Evolutionary conservation across 1,140 invertebrate genomes (phyloP), one percentile per base, ranked within the genome.

Genomic region (Drosophila sechellia): DNA sequence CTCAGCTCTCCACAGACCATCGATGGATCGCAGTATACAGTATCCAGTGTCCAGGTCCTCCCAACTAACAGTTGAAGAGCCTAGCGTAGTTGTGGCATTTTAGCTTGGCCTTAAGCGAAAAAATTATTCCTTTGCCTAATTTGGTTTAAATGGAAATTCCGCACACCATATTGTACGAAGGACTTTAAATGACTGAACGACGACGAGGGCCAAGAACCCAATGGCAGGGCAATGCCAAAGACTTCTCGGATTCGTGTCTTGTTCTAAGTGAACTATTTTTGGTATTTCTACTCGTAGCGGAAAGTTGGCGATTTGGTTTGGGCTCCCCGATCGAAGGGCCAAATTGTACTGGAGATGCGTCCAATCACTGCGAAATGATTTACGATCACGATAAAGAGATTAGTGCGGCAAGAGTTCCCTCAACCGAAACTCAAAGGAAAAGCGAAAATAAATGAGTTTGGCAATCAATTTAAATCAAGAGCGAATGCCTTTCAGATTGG

Each of bases 141-240:
- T 86, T 86, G 81, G 81, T 75, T 86, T 87, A 87, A 86, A 87
- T 86, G 81, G 81, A 86, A 86, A 86, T 86, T 86, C 81, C 81
- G 79, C 81, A 86, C 81, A 86, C 81, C 81, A 86, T 86, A 86
- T 87, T 87, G 83, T 86, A 87, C 79, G 53, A 79, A 77, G 83
- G 79, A 87, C 81, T 87, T 85, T 87, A 85, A 87, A 85, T 87
- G 78, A 81, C 68, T 70, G 35, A 25, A 27, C 79, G 72, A 78
- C 75, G 73, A 64, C 53, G 43, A 61, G 60, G 65, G 45, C 60
- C 57, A 72, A 63, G 55, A 22, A 34, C 53, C 59, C 56, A 57
- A 61, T 54, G 46, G 61, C 54, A 40, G 42, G 49, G 56, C 49
- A 69, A 60, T 49, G 35, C 48, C 49, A 77, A 70, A 60, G 56